A percentile compares a stretch with the other conserved stretches of the same genome.
phyloP scores from a whole-genome alignment of 2,797 vertebrate genomes.

The Paguma larvata region DNA sequence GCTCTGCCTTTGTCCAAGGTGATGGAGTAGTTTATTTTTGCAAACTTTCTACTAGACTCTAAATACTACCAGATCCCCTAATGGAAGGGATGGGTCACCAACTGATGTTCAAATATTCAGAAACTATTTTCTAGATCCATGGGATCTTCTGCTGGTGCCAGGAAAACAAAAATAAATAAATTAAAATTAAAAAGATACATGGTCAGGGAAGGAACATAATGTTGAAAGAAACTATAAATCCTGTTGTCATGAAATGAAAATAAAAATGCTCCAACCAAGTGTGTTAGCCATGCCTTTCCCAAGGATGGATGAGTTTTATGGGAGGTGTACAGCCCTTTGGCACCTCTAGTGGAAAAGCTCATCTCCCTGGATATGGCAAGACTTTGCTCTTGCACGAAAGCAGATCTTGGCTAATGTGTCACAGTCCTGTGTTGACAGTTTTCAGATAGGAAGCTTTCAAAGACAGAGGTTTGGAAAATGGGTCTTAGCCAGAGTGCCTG shows the following conservation, averaged over 20 bases:
- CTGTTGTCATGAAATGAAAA: slow-evolving; percentile 47
- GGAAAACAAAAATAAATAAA: neutral
- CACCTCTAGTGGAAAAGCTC: slow-evolving; percentile 55
- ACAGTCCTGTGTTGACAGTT: slow-evolving; percentile 76
- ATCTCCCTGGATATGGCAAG: slow-evolving; percentile 43
- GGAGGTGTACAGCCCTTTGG: slow-evolving; percentile 21
- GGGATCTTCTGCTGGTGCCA: neutral
- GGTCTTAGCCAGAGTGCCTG: slow-evolving; percentile 42
- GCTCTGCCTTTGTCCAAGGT: neutral
- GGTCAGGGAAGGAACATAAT: neutral
- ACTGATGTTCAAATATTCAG: neutral
- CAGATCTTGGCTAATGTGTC: slow-evolving; percentile 58
- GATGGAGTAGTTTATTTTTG: neutral
- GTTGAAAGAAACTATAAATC: slow-evolving; percentile 52
- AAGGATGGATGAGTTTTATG: slow-evolving; percentile 26
- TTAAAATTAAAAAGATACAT: neutral
- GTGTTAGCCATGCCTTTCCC: slow-evolving; percentile 25
- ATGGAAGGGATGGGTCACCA: neutral
- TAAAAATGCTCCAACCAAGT: slow-evolving; percentile 19
- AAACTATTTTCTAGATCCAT: slow-evolving; percentile 4
- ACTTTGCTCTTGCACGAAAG: slow-evolving; percentile 24
- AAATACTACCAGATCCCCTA: neutral
- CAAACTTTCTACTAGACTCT: neutral
- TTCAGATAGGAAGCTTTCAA: slow-evolving; percentile 82
- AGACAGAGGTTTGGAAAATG: slow-evolving; percentile 71